phyloP scores from a whole-genome alignment of 2,888 invertebrate species.

The Eupithecia pulchellata region DNA sequence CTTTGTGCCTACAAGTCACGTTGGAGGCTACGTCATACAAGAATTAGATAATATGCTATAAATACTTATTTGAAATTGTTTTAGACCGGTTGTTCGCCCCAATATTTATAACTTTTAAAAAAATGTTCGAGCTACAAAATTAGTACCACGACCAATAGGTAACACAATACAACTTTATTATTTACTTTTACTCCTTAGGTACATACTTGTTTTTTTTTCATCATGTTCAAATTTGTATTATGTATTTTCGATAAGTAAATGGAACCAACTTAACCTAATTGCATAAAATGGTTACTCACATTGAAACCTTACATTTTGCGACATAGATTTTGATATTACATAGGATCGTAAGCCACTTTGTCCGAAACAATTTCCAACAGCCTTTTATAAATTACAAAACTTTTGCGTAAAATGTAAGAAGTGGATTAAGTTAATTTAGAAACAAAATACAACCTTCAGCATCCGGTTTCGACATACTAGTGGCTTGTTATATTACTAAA shows the following conservation, averaged over 20 bases:
- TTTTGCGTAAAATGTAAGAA: constrained; percentile 14
- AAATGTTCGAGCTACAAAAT: too few species aligned
- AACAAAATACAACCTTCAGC: constrained; percentile 37
- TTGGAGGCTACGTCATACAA: constrained; percentile 15
- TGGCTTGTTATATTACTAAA: constrained; percentile 31
- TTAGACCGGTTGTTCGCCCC: not conserved
- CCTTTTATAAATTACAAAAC: constrained; percentile 14
- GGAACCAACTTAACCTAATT: not conserved
- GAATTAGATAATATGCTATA: constrained; percentile 17
- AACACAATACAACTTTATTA: too few species aligned
- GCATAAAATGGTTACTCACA: not conserved
- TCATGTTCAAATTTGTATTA: too few species aligned
- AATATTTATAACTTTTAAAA: not conserved
- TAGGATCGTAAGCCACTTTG: not conserved
- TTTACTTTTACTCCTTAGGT: not conserved
- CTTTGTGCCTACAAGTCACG: constrained; percentile 45
- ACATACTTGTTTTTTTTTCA: not conserved
- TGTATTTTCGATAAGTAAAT: not conserved
- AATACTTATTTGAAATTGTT: not conserved
- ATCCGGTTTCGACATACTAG: constrained; percentile 40
- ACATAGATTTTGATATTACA: not conserved
- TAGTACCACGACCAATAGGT: too few species aligned
- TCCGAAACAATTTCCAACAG: not conserved
- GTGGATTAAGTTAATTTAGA: constrained; percentile 24
- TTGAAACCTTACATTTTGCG: not conserved